phyloP scores from a whole-genome alignment of 2,113 vertebrate genomes.

The Oceanodroma tethys region DNA sequence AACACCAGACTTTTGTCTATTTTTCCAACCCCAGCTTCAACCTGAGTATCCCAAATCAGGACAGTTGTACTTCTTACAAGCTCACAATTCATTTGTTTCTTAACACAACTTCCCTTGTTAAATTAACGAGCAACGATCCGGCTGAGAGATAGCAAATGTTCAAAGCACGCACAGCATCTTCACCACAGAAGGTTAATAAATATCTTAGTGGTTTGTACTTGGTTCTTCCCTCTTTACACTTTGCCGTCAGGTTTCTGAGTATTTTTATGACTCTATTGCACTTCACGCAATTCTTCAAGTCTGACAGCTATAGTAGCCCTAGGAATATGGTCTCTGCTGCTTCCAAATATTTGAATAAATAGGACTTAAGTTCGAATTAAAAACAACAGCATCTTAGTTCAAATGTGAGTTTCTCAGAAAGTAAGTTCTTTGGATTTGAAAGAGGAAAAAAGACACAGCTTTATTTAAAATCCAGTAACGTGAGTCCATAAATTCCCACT shows the following conservation, averaged over 20 bases:
- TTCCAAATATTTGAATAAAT: not conserved
- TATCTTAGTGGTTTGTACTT: not conserved
- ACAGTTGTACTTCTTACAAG: not conserved
- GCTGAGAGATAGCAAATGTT: fast-evolving
- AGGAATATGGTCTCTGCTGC: not conserved
- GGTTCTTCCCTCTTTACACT: not conserved
- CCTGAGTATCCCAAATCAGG: not conserved
- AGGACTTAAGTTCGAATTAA: not conserved
- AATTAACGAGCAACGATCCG: not conserved
- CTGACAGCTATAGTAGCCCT: not conserved
- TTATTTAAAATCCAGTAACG: not conserved
- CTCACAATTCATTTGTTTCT: not conserved
- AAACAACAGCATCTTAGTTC: not conserved
- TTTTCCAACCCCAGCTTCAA: not conserved
- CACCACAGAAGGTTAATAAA: not conserved
- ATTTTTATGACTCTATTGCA: not conserved
- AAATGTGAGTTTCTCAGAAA: not conserved
- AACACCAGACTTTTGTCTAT: not conserved
- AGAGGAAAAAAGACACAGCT: not conserved
- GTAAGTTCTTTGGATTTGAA: not conserved
- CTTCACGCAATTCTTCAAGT: not conserved
- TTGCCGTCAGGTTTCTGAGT: not conserved
- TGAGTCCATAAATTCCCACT: not conserved
- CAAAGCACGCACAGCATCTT: not conserved
- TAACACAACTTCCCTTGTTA: not conserved